These are phyloP conservation scores for Ophioderma brevispina DNA, from an alignment of 35 echinoderm and acorn worm species.

Conservation along the genomic window DNA sequence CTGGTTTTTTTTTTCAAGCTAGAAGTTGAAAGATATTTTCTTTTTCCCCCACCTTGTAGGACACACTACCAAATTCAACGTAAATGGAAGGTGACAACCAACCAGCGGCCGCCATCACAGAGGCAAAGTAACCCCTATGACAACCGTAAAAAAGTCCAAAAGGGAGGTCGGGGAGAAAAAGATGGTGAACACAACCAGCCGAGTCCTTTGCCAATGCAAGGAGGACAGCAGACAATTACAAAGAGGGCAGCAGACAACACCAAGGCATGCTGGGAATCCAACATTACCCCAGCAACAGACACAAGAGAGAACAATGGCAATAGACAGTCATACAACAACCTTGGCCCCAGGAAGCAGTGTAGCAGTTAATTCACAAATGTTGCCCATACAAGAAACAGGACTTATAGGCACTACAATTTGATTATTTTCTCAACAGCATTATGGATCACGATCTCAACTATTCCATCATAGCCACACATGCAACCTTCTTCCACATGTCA, in stretches of 20 bases:
- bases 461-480: conserved; percentile 24
- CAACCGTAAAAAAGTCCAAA: neutral
- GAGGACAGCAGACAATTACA: no score
- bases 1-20: no score
- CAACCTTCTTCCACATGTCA: conserved; percentile 28
- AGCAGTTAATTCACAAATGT: conserved; percentile 7
- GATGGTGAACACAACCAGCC: neutral
- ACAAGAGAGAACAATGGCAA: conserved; percentile 10
- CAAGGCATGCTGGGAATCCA: conserved; percentile 27
- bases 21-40: no score
- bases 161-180: neutral
- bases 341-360: conserved; percentile 4
- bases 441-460: conserved; percentile 53
- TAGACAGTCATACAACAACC: neutral
- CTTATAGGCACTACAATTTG: conserved; percentile 71
- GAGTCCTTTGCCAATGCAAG: neutral
- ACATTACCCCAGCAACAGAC: neutral
- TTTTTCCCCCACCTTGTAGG: no score
- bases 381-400: conserved; percentile 68
- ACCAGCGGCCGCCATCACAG: neutral
- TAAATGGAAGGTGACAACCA: neutral
- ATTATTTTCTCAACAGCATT: conserved; percentile 60
- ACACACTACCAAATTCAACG: neutral
- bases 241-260: conserved; percentile 13
- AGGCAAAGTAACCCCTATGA: neutral